phyloP scores from a whole-genome alignment of 2,797 vertebrate species.

The Myripristis jacobus region DNA sequence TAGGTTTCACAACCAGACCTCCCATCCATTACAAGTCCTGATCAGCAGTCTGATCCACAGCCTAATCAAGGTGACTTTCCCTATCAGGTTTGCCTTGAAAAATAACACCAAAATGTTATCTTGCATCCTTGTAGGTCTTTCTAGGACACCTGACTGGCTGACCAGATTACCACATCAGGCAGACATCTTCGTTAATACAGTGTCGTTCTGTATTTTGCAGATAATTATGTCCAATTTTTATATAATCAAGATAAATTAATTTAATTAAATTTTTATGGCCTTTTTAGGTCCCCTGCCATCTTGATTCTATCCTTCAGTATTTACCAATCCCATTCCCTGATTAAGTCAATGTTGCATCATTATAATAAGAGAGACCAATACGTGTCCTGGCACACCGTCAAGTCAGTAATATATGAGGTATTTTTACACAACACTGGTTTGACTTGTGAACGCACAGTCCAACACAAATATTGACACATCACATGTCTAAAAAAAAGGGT shows the following conservation, averaged over 20 bases:
- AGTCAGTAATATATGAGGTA: background rate
- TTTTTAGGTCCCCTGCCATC: background rate
- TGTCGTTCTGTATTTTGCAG: conserved; percentile 13
- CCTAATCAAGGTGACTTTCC: conserved; percentile 27
- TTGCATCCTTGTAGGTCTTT: background rate
- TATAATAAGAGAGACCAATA: background rate
- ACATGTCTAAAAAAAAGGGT: background rate
- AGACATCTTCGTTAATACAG: conserved; percentile 22
- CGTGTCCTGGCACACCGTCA: background rate
- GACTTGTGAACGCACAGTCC: background rate
- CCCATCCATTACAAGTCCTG: background rate
- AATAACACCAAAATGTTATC: background rate
- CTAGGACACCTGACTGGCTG: conserved; percentile 5
- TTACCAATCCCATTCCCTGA: conserved; percentile 16
- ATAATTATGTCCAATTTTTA: conserved; percentile 9
- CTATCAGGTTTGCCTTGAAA: conserved; percentile 1
- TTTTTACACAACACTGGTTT: background rate
- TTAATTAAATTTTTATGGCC: background rate
- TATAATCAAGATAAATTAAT: background rate
- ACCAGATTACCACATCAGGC: conserved; percentile 13
- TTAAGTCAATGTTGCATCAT: conserved; percentile 19
- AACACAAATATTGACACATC: background rate
- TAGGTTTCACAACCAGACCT: background rate
- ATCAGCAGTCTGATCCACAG: background rate
- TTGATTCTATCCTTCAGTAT: background rate